Evolutionary conservation across 2,888 invertebrate genomes (phyloP).

Genomic region (Zaprionus obscuricornis): DNA sequence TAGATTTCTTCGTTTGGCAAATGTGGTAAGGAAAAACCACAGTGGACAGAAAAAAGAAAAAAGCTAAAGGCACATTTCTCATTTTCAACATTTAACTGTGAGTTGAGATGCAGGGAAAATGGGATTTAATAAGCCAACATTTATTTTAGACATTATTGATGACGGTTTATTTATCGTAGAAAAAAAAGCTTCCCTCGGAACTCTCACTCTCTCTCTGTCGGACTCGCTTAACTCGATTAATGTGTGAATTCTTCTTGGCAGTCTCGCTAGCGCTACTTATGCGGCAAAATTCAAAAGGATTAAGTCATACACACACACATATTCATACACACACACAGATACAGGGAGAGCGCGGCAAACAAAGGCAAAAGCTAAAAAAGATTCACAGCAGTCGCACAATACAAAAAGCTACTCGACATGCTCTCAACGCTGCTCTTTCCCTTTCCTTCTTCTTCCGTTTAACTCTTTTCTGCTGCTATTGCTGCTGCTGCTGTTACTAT

Average conservation of each 20-base stretch:
- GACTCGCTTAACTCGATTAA: constrained; percentile 54
- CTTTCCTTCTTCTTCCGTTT: no score
- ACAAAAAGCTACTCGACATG: constrained; percentile 67
- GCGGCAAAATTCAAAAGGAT: constrained; percentile 81
- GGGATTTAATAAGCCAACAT: constrained; percentile 79
- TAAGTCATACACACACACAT: constrained; percentile 52
- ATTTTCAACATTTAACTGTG: constrained; percentile 69
- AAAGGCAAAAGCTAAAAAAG: constrained; percentile 62
- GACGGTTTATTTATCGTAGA: constrained; percentile 69
- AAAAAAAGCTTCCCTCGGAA: neutral
- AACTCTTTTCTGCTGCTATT: neutral
- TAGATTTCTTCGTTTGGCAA: no score
- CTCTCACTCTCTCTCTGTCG: neutral
- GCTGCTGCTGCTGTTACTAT: no score
- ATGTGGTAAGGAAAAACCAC: constrained; percentile 39
- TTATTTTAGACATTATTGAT: constrained; percentile 78
- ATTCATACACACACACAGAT: constrained; percentile 25
- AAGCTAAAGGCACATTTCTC: constrained; percentile 63
- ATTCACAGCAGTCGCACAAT: constrained; percentile 71
- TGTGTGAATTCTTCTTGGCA: constrained; percentile 12
- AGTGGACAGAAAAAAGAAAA: constrained; percentile 58
- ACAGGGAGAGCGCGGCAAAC: constrained; percentile 38
- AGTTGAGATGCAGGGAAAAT: constrained; percentile 64
- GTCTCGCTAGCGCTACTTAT: constrained; percentile 45
- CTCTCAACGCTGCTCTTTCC: constrained; percentile 8